phyloP scores from a whole-genome alignment of 2,888 invertebrate genomes.

The Crossocerus cetratus region DNA sequence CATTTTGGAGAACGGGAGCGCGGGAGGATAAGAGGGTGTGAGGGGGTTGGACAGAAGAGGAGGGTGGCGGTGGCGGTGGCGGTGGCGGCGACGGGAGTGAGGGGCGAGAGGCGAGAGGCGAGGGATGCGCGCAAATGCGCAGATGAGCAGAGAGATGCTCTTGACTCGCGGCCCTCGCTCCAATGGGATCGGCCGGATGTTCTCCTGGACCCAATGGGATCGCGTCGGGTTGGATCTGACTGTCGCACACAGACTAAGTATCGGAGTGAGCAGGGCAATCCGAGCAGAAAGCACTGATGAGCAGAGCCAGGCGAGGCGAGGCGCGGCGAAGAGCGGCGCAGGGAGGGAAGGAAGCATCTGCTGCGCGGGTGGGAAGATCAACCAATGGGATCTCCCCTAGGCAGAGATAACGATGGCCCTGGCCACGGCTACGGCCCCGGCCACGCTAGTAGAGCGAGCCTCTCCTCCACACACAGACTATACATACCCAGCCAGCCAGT shows the following conservation, averaged over 20 bases:
- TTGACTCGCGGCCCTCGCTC: slow-evolving; percentile 63
- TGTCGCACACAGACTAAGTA: slow-evolving; percentile 49
- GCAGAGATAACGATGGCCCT: slow-evolving; percentile 63
- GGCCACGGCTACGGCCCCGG: slow-evolving; percentile 47
- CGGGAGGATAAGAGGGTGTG: slow-evolving; percentile 39
- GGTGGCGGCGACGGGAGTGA: too few relatives aligned
- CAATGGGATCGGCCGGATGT: slow-evolving; percentile 71
- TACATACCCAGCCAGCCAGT: slow-evolving; percentile 17
- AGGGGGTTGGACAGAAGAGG: slow-evolving; percentile 27
- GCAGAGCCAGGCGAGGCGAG: too few relatives aligned
- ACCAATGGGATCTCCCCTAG: slow-evolving; percentile 64
- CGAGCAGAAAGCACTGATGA: slow-evolving; percentile 33
- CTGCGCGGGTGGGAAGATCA: slow-evolving; percentile 65
- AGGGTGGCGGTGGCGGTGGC: slow-evolving; percentile 23
- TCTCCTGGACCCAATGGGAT: slow-evolving; percentile 71
- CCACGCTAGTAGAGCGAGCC: slow-evolving; percentile 10
- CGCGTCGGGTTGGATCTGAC: slow-evolving; percentile 67
- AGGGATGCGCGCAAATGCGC: slow-evolving; percentile 66
- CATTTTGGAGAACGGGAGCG: slow-evolving; percentile 68
- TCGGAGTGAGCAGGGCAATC: slow-evolving; percentile 45
- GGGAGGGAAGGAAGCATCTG: slow-evolving; percentile 60
- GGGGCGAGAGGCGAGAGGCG: slow-evolving; percentile 16
- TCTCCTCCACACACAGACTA: slow-evolving; percentile 30
- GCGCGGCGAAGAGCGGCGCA: slow-evolving; percentile 56
- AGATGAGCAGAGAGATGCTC: slow-evolving; percentile 72